Conservation (phyloP, 2,113 vertebrate species). For the Embiotoca jacksoni region DNA sequence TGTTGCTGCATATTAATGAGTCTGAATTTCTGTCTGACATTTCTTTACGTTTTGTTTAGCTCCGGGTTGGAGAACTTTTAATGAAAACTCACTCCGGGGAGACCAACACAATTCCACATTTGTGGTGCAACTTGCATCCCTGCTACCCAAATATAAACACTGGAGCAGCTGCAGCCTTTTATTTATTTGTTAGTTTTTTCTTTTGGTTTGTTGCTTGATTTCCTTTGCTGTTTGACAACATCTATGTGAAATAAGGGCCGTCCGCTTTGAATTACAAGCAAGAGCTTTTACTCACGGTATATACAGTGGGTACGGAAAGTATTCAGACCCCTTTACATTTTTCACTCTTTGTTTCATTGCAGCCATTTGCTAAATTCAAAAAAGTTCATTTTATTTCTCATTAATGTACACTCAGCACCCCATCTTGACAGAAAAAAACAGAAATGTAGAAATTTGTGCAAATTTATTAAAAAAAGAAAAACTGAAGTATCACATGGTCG, state of each 20-base stretch:
- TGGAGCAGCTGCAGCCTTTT: constrained; percentile 55
- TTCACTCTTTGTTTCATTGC: too few species aligned
- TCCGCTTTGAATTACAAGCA: constrained; percentile 43
- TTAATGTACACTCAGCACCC: too few species aligned
- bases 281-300: constrained; percentile 16
- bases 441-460: too few species aligned
- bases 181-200: constrained; percentile 10
- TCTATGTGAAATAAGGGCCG: constrained; percentile 28
- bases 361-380: too few species aligned
- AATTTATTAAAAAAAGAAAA: too few species aligned
- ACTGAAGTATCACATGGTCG: too few species aligned
- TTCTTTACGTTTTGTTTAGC: constrained; percentile 33
- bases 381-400: too few species aligned
- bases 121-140: constrained; percentile 10
- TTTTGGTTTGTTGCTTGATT: constrained; percentile 49
- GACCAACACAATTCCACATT: constrained; percentile 23
- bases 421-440: too few species aligned
- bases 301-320: too few species aligned
- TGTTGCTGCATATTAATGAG: constrained; percentile 43
- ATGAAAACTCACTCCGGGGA: constrained; percentile 61
- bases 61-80: constrained; percentile 59
- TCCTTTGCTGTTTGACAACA: constrained; percentile 41
- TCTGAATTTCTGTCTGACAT: constrained; percentile 40
- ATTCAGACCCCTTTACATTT: too few species aligned
- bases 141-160: constrained; percentile 39